Evolutionary conservation across 2,888 invertebrate species (phyloP).

Genomic region (Ochropleura plecta): DNA sequence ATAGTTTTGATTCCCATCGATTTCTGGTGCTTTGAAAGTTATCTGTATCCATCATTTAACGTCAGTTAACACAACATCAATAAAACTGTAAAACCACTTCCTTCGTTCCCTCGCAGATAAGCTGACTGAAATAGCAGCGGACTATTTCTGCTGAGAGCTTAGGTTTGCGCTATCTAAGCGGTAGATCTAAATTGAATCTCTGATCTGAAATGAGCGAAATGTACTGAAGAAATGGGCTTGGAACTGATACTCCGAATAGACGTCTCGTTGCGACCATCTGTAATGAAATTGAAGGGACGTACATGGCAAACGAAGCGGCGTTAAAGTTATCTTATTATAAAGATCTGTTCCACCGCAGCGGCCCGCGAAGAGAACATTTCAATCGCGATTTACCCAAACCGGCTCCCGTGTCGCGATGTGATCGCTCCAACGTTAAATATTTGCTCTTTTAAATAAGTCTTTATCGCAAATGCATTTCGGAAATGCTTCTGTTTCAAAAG

Average conservation of each 20-base stretch:
- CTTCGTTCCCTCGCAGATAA: slow-evolving; percentile 70
- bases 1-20: slow-evolving; percentile 61
- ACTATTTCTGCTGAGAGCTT: slow-evolving; percentile 74
- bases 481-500: slow-evolving; percentile 36
- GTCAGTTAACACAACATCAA: slow-evolving; percentile 55
- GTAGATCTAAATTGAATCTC: slow-evolving; percentile 85
- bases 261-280: slow-evolving; percentile 71
- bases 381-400: slow-evolving; percentile 83
- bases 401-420: slow-evolving; percentile 78
- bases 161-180: slow-evolving; percentile 76
- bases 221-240: slow-evolving; percentile 75
- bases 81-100: slow-evolving; percentile 65
- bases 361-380: slow-evolving; percentile 79
- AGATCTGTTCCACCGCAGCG: slow-evolving; percentile 70
- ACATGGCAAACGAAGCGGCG: slow-evolving; percentile 66
- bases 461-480: slow-evolving; percentile 58
- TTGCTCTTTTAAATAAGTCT: slow-evolving; percentile 67
- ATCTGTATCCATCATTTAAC: slow-evolving; percentile 56
- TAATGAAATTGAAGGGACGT: slow-evolving; percentile 79
- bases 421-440: slow-evolving; percentile 74
- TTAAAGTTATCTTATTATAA: slow-evolving; percentile 75
- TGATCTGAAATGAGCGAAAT: slow-evolving; percentile 80
- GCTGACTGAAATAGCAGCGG: slow-evolving; percentile 75
- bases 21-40: slow-evolving; percentile 67
- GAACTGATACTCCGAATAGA: slow-evolving; percentile 75